Percentiles rank a stretch among this genome's conserved stretches.
Conservation (phyloP, 2,797 vertebrate genomes). For the Hemitrygon akajei region DNA sequence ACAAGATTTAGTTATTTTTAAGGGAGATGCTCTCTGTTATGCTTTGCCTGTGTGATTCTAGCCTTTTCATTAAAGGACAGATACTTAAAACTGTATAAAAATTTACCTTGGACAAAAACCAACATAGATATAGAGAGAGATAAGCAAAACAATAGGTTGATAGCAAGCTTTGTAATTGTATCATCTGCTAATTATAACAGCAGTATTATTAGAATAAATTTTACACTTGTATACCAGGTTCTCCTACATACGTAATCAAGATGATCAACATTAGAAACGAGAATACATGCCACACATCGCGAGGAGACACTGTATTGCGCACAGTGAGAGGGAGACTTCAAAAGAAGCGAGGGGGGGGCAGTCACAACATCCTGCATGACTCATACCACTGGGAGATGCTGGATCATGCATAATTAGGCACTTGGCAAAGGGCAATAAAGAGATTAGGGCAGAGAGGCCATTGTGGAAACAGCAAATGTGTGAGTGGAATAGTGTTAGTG, state of each 20-base stretch:
- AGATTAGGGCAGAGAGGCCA: no score
- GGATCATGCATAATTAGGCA: no score
- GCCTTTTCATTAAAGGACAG: neutral
- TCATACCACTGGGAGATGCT: no score
- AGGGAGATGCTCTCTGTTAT: neutral
- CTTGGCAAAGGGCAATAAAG: no score
- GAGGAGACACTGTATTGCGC: no score
- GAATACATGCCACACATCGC: no score
- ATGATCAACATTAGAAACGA: neutral
- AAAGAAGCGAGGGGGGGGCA: no score
- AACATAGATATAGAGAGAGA: neutral
- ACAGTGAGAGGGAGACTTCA: no score
- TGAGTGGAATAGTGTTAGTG: no score
- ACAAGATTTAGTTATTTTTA: neutral
- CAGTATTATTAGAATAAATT: neutral
- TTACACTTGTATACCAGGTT: neutral
- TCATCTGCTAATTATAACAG: neutral
- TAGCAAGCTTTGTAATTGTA: neutral
- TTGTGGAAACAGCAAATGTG: no score
- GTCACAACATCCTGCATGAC: no score
- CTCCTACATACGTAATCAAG: neutral
- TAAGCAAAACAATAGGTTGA: neutral
- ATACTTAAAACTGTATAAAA: neutral
- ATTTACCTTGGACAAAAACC: neutral
- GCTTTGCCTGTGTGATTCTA: neutral